phyloP scores from a whole-genome alignment of 1,140 invertebrate genomes.

The Drosophila takahashii region DNA sequence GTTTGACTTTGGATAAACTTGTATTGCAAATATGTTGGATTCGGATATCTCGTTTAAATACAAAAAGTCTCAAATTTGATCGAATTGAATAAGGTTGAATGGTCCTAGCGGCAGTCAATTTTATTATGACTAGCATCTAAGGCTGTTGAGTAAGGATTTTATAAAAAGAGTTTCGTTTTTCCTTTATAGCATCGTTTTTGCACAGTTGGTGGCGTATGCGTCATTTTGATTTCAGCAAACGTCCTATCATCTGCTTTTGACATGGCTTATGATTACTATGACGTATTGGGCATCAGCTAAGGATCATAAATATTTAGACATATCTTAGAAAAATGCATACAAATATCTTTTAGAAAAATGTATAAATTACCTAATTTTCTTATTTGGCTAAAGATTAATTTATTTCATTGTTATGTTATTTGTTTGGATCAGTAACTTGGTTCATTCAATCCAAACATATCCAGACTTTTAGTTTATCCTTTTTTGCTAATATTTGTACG shows the following conservation, averaged over 20 bases:
- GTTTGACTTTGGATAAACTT: slow-evolving; percentile 1
- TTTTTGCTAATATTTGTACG: not conserved
- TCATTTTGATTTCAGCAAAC: slow-evolving; percentile 30
- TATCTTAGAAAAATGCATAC: too few species aligned
- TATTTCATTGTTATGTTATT: too few species aligned
- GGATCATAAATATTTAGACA: not conserved
- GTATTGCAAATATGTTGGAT: not conserved
- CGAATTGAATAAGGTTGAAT: not conserved
- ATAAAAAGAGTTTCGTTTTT: slow-evolving; percentile 36
- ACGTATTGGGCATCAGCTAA: slow-evolving; percentile 2
- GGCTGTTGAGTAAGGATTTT: slow-evolving; percentile 23
- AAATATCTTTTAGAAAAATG: too few species aligned
- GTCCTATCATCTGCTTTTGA: slow-evolving; percentile 17
- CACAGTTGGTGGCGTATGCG: slow-evolving; percentile 61
- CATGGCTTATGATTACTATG: slow-evolving; percentile 10
- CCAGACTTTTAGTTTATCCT: not conserved
- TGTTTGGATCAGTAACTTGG: too few species aligned
- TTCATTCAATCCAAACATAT: not conserved
- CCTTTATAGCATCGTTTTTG: slow-evolving; percentile 12
- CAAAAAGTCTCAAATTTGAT: not conserved
- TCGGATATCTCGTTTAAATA: not conserved
- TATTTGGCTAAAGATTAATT: not conserved
- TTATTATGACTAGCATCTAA: not conserved
- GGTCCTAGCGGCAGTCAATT: not conserved
- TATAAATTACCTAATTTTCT: too few species aligned